Evolutionary conservation across 2,113 vertebrate genomes (phyloP).

Genomic region (Ictalurus punctatus): DNA sequence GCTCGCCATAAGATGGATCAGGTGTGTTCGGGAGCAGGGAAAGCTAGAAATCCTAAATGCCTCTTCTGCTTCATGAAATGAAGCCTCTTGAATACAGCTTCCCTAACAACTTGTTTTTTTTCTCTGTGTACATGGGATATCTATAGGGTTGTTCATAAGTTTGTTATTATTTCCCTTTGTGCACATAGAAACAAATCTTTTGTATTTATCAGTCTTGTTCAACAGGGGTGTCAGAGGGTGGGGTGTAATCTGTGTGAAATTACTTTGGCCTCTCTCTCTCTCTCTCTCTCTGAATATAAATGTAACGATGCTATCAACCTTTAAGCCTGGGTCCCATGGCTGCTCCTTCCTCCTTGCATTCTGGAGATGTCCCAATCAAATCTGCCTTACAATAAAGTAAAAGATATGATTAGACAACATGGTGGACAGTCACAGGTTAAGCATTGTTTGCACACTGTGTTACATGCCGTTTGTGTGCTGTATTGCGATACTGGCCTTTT

Average conservation of each 20-base stretch:
- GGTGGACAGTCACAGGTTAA: neutral
- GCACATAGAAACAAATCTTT: constrained; percentile 8
- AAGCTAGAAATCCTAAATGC: neutral
- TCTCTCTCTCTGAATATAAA: neutral
- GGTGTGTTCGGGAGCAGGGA: neutral
- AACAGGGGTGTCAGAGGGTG: neutral
- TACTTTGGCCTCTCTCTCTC: constrained; percentile 21
- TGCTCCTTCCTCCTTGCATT: neutral
- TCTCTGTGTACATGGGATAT: neutral
- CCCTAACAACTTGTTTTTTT: neutral
- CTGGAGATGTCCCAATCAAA: neutral
- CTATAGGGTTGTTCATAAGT: constrained; percentile 10
- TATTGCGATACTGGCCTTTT: too few relatives aligned
- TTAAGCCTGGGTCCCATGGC: too few relatives aligned
- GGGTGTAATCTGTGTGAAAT: constrained; percentile 46
- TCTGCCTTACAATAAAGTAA: neutral
- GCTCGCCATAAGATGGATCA: neutral
- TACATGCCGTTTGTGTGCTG: neutral
- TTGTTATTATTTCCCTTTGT: constrained; percentile 21
- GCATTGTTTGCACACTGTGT: neutral
- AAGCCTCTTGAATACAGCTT: neutral
- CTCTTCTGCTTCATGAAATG: neutral
- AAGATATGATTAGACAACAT: neutral
- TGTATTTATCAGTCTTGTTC: neutral
- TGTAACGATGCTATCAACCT: neutral